Conservation (phyloP, 1,140 invertebrate species). For the Drosophila malerkotliana region DNA sequence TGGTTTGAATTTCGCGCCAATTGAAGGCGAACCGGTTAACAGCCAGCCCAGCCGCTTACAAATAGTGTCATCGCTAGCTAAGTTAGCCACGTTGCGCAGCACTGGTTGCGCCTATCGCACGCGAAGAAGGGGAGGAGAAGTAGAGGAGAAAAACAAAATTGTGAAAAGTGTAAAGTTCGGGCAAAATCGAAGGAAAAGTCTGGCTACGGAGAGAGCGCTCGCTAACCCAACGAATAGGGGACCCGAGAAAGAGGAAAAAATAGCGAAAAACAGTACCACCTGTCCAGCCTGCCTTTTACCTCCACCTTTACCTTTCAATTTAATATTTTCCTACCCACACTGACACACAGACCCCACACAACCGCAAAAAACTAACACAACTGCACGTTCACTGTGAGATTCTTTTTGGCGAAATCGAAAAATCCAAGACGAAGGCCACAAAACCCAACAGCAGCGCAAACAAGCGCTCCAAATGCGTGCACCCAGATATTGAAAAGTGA, state of each 20-base stretch:
- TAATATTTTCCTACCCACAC: constrained; percentile 26
- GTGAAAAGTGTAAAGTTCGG: constrained; percentile 72
- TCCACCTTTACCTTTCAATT: constrained; percentile 24
- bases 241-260: constrained; percentile 15
- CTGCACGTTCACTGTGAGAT: constrained; percentile 44
- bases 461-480: constrained; percentile 57
- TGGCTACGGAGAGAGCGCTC: constrained; percentile 8
- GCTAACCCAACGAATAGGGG: constrained; percentile 14
- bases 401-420: constrained; percentile 68
- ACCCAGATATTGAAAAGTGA: constrained; percentile 42
- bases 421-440: constrained; percentile 75
- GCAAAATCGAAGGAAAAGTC: constrained; percentile 20
- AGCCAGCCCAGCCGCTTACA: neutral
- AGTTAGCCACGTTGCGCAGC: neutral
- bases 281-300: constrained; percentile 33
- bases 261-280: constrained; percentile 43
- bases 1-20: neutral
- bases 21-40: neutral
- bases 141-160: constrained; percentile 58
- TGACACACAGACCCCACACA: constrained; percentile 7
- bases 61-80: neutral
- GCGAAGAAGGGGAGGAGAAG: constrained; percentile 47
- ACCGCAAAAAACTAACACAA: constrained; percentile 23
- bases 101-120: constrained; percentile 16
- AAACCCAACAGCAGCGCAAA: constrained; percentile 32